Evolutionary conservation across 1,140 invertebrate genomes (phyloP).

Genomic region (Eupeodes corollae): DNA sequence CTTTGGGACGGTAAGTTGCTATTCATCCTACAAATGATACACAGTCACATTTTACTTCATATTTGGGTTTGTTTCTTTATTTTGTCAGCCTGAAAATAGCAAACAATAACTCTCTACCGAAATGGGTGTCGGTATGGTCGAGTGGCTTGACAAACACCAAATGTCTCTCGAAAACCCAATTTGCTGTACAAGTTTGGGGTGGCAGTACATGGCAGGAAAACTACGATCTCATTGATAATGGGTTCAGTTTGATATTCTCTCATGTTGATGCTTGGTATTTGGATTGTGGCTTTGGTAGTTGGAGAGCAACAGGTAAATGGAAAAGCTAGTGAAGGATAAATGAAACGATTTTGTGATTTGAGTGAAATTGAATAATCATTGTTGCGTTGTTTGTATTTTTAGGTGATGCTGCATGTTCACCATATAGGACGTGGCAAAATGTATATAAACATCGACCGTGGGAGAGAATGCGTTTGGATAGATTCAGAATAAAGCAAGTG

Average conservation of each 20-base stretch:
- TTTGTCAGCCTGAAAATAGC: conserved; percentile 43
- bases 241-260: conserved; percentile 65
- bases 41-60: not conserved
- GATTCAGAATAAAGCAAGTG: conserved; percentile 27
- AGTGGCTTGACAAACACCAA: conserved; percentile 63
- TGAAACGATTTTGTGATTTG: not conserved
- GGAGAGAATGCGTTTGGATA: conserved; percentile 38
- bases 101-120: conserved; percentile 50
- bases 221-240: conserved; percentile 55
- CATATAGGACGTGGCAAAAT: conserved; percentile 71
- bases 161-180: conserved; percentile 48
- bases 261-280: conserved; percentile 79
- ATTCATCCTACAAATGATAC: not conserved
- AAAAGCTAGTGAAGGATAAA: not conserved
- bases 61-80: not conserved
- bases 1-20: conserved; percentile 38
- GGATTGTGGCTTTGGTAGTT: conserved; percentile 71
- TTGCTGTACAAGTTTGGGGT: conserved; percentile 63
- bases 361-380: not conserved
- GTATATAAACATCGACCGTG: conserved; percentile 72
- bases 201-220: conserved; percentile 65
- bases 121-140: conserved; percentile 62
- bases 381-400: conserved; percentile 1
- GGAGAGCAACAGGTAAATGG: conserved; percentile 46
- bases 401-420: conserved; percentile 61